Conservation (phyloP, 2,888 invertebrate genomes). For the Archips crataeganus region DNA sequence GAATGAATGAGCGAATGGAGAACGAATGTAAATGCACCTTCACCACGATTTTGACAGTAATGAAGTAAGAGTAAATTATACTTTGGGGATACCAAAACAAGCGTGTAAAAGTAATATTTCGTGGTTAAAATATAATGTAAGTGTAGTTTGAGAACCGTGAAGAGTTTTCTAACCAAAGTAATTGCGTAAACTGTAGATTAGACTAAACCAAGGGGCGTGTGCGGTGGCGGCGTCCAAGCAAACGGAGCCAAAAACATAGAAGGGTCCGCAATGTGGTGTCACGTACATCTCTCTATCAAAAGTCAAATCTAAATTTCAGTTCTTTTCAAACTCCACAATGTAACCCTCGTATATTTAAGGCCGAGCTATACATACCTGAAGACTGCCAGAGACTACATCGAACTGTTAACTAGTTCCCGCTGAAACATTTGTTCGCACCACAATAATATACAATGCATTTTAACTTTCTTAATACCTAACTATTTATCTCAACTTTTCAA, state of each 20-base stretch:
- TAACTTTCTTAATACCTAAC: constrained; percentile 5
- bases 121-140: constrained; percentile 40
- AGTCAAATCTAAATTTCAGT: constrained; percentile 15
- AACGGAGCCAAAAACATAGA: not conserved
- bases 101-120: constrained; percentile 27
- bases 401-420: not conserved
- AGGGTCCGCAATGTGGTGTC: not conserved
- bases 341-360: not conserved
- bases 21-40: constrained; percentile 76
- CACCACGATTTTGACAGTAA: constrained; percentile 62
- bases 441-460: constrained; percentile 10
- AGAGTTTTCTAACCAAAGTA: constrained; percentile 37
- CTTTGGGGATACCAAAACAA: constrained; percentile 42
- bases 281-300: not conserved
- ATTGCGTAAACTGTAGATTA: constrained; percentile 32
- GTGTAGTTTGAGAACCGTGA: constrained; percentile 40
- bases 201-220: constrained; percentile 22
- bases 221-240: not conserved
- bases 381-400: not conserved
- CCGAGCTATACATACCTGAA: not conserved
- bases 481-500: not conserved
- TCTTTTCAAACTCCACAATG: constrained; percentile 8
- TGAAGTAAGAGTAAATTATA: constrained; percentile 51
- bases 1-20: constrained; percentile 44
- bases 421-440: constrained; percentile 1